These are phyloP conservation scores for Drosophila erecta DNA, from an alignment of 1,140 invertebrate species.

Conservation along the genomic window DNA sequence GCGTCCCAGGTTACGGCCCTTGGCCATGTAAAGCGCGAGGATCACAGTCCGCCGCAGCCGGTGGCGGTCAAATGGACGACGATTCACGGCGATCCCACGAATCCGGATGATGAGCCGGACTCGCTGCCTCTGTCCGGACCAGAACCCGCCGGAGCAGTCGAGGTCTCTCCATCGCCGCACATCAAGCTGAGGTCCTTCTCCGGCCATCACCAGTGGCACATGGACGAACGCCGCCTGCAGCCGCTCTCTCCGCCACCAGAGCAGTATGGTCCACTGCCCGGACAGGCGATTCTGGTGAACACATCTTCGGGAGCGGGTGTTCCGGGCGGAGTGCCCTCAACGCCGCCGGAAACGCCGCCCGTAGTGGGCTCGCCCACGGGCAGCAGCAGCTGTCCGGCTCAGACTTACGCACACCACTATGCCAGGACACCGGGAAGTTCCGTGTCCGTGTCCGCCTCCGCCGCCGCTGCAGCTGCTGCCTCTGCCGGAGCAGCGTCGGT, in stretches of 20 bases:
- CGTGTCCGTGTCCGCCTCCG: conserved; percentile 85
- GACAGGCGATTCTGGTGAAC: conserved; percentile 81
- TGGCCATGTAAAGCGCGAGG: conserved; percentile 88
- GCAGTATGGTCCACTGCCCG: conserved; percentile 84
- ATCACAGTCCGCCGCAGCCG: conserved; percentile 84
- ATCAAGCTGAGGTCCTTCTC: conserved; percentile 75
- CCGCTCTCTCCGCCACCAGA: conserved; percentile 87
- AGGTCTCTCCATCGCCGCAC: conserved; percentile 65
- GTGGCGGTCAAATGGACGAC: conserved; percentile 76
- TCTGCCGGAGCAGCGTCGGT: conserved; percentile 86
- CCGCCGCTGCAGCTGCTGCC: conserved; percentile 85
- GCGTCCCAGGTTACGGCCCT: conserved; percentile 73
- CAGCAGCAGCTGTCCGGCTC: conserved; percentile 73
- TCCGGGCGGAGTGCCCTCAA: conserved; percentile 82
- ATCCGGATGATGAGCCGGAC: conserved; percentile 52
- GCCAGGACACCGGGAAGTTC: conserved; percentile 73
- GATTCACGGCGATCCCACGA: conserved; percentile 51
- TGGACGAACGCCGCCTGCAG: conserved; percentile 86
- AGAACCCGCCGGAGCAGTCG: conserved; percentile 36
- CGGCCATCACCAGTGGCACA: conserved; percentile 80
- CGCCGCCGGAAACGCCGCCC: conserved; percentile 83
- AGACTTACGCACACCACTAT: conserved; percentile 73
- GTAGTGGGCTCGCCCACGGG: conserved; percentile 81
- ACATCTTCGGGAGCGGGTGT: conserved; percentile 63
- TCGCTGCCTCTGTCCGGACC: conserved; percentile 46